A percentile compares a stretch with the other conserved stretches of the same genome.
Evolutionary conservation across 2,113 vertebrate species (phyloP).

Genomic region (Labeo catla): DNA sequence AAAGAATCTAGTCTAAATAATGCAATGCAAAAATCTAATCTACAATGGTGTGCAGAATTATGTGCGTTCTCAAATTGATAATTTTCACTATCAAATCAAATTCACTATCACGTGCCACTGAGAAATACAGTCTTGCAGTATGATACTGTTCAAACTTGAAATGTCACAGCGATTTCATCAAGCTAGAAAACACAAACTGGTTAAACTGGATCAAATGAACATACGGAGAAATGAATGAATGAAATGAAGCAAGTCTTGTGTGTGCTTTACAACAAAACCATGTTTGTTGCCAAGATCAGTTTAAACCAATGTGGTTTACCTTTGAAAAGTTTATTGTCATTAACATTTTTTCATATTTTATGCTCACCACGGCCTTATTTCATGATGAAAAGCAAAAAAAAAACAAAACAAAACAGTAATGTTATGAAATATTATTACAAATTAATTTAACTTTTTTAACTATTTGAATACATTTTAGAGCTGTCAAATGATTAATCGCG

Average conservation of each 20-base stretch:
- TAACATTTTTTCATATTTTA: background rate
- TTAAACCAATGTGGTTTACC: background rate
- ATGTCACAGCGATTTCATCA: background rate
- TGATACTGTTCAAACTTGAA: background rate
- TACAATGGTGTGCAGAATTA: background rate
- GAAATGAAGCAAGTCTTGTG: background rate
- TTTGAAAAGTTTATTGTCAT: background rate
- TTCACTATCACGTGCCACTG: background rate
- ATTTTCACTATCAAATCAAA: no score
- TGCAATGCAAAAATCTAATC: background rate
- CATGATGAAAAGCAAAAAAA: background rate
- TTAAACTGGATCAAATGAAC: background rate
- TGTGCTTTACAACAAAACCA: background rate
- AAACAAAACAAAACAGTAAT: background rate
- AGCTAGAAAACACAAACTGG: background rate
- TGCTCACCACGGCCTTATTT: background rate
- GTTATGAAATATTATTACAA: background rate
- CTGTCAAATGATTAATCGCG: no score
- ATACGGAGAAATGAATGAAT: background rate
- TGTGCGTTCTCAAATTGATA: background rate
- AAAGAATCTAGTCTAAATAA: background rate
- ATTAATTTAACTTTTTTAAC: background rate
- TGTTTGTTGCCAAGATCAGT: background rate
- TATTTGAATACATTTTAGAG: background rate
- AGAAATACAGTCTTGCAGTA: background rate